A percentile compares a stretch with the other conserved stretches of the same genome.
These are phyloP conservation scores for Schlechtendalia chinensis DNA, from an alignment of 1,140 invertebrate species.

Conservation along the genomic window DNA sequence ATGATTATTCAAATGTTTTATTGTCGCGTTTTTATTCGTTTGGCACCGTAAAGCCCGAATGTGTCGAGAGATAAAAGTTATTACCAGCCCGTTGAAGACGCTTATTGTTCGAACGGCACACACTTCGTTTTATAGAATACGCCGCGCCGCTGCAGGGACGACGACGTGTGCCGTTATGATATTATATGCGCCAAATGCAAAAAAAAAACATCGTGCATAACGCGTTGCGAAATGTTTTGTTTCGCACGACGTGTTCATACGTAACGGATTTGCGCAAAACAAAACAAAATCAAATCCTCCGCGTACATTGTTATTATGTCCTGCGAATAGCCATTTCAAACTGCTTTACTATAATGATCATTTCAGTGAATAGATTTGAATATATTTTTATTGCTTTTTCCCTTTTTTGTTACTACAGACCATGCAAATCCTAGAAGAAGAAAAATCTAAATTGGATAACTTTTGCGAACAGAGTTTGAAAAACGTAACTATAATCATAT, in stretches of 20 bases:
- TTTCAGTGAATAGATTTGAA: not conserved
- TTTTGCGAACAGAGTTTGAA: constrained; percentile 88
- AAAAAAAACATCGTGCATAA: constrained; percentile 5
- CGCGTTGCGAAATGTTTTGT: constrained; percentile 2
- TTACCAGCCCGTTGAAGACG: constrained; percentile 39
- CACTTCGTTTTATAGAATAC: constrained; percentile 27
- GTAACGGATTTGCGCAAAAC: constrained; percentile 13
- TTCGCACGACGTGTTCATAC: no score
- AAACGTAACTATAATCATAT: constrained; percentile 67
- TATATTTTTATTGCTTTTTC: not conserved
- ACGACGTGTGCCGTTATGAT: not conserved
- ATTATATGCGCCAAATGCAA: not conserved
- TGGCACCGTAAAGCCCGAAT: constrained; percentile 45
- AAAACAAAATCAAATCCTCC: constrained; percentile 29
- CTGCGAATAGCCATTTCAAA: not conserved
- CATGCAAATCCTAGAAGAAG: constrained; percentile 85
- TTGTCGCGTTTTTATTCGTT: constrained; percentile 31
- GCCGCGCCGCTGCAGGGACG: no score
- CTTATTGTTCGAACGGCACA: constrained; percentile 31
- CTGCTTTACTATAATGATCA: not conserved
- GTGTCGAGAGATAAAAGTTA: constrained; percentile 47
- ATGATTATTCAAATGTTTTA: constrained; percentile 42
- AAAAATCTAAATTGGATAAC: constrained; percentile 83
- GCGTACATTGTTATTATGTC: not conserved
- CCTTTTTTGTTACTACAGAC: constrained; percentile 65